phyloP scores from a whole-genome alignment of 2,888 invertebrate species.

The Lepidonotus clava region DNA sequence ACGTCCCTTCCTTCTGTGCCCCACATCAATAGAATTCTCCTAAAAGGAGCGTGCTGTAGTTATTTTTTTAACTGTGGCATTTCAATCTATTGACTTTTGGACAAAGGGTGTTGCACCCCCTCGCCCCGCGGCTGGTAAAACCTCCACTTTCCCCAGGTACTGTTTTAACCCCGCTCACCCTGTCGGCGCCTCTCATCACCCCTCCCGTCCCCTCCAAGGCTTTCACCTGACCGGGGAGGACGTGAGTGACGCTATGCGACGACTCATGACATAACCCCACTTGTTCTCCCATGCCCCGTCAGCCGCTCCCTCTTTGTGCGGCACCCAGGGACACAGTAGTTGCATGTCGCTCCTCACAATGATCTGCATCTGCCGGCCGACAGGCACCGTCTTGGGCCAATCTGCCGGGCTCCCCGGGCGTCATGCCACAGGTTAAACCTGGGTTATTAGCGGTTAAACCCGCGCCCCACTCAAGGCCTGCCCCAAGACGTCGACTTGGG shows the following conservation, averaged over 20 bases:
- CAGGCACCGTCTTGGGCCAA: too few species aligned
- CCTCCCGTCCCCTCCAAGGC: too few species aligned
- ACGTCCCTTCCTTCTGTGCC: background rate
- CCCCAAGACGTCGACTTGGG: background rate
- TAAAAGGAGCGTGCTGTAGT: background rate
- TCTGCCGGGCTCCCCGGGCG: background rate
- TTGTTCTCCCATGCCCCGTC: too few species aligned
- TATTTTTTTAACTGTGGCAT: background rate
- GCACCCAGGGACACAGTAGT: too few species aligned
- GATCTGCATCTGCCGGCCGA: too few species aligned
- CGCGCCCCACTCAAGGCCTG: background rate
- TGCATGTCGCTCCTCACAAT: too few species aligned
- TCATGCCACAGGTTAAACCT: background rate
- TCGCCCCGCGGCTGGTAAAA: background rate
- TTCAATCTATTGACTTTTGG: background rate
- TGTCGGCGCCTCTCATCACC: background rate
- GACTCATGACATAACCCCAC: too few species aligned
- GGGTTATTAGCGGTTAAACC: slow-evolving; percentile 4
- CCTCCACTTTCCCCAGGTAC: background rate
- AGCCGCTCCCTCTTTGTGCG: too few species aligned
- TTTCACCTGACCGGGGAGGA: too few species aligned
- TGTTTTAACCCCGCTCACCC: slow-evolving; percentile 1
- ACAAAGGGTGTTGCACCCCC: background rate
- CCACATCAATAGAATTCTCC: background rate
- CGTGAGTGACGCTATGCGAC: too few species aligned